Percentiles rank a stretch among this genome's conserved stretches.
Conservation (phyloP, 2,113 vertebrate species). For the Vanacampus margaritifer region DNA sequence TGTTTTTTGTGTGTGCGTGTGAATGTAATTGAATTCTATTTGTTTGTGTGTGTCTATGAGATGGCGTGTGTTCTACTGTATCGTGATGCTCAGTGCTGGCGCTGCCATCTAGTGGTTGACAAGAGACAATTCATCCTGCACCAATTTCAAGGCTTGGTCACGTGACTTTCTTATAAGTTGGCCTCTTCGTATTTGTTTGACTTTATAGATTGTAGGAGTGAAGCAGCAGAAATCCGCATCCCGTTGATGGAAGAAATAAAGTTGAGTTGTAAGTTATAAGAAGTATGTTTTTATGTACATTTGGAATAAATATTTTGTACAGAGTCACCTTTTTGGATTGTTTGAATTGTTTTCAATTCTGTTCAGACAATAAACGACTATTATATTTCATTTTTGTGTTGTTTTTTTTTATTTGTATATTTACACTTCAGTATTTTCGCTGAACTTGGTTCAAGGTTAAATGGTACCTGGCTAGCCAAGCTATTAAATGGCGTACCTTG, state of each 20-base stretch:
- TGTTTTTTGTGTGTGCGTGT: not conserved
- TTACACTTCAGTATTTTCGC: not conserved
- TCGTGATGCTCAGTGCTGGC: constrained; percentile 11
- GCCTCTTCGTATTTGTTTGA: not conserved
- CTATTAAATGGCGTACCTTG: no score
- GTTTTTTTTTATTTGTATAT: not conserved
- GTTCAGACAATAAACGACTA: not conserved
- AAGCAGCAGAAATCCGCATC: not conserved
- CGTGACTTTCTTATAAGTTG: not conserved
- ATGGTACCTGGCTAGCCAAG: no score
- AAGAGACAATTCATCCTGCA: constrained; percentile 4
- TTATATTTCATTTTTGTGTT: not conserved
- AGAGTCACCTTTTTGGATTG: constrained; percentile 12
- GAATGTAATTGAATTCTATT: not conserved
- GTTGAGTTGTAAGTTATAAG: constrained; percentile 9
- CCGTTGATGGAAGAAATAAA: not conserved
- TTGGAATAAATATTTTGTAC: constrained; percentile 75
- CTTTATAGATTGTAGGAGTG: not conserved
- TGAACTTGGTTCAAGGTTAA: no score
- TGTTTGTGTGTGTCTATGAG: not conserved
- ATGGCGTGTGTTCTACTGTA: constrained; percentile 1
- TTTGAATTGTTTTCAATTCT: constrained; percentile 2
- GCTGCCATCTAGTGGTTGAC: constrained; percentile 5
- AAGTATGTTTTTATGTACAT: constrained; percentile 63
- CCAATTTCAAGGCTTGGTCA: constrained; percentile 20